Evolutionary conservation across 2,888 invertebrate genomes (phyloP).

Genomic region (Syritta pipiens): DNA sequence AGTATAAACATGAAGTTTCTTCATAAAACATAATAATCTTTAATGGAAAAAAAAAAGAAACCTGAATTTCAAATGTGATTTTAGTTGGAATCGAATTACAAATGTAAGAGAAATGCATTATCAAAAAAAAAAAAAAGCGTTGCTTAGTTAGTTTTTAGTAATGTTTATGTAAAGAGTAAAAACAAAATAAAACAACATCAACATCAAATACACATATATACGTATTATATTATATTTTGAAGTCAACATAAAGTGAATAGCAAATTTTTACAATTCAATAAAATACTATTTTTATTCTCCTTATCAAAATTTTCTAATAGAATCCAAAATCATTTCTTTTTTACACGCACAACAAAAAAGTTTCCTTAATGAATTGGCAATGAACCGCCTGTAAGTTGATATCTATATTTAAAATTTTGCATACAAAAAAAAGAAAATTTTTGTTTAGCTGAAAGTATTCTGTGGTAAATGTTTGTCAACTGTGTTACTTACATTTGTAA

Average conservation of each 20-base stretch:
- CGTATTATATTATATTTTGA: conserved; percentile 22
- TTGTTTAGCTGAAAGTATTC: no score
- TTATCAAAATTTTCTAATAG: neutral
- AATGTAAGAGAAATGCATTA: conserved; percentile 64
- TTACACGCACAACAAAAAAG: conserved; percentile 19
- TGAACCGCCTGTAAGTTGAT: no score
- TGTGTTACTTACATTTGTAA: no score
- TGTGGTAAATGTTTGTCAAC: no score
- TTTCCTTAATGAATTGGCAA: no score
- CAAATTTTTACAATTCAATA: conserved; percentile 37
- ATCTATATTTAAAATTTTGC: no score
- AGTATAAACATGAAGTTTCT: conserved; percentile 19
- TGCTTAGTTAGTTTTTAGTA: conserved; percentile 61
- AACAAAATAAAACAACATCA: conserved; percentile 5
- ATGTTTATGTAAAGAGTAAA: conserved; percentile 37
- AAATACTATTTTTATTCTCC: conserved; percentile 13
- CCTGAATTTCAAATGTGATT: conserved; percentile 69
- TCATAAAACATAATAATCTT: conserved; percentile 37
- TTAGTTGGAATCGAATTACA: conserved; percentile 69
- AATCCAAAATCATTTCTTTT: neutral
- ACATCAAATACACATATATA: conserved; percentile 26
- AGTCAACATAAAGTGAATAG: conserved; percentile 18
- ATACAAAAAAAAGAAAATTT: no score
- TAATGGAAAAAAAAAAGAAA: conserved; percentile 55
- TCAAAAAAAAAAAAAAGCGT: conserved; percentile 53